phyloP scores from a whole-genome alignment of 2,113 vertebrate species.

The Siphamia tubifer region DNA sequence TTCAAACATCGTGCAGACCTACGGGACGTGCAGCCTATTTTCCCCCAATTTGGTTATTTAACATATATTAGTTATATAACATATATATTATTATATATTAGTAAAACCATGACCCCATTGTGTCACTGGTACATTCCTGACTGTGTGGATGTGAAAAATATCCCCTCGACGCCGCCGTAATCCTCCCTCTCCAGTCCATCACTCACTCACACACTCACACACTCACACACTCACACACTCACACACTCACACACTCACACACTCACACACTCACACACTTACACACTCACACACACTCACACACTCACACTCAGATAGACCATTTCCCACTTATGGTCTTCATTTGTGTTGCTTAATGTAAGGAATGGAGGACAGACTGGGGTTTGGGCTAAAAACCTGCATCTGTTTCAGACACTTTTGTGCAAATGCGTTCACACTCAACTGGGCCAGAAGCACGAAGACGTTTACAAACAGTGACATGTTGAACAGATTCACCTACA shows the following conservation, averaged over 20 bases:
- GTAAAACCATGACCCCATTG: conserved; percentile 33
- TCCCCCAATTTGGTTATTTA: too few species aligned
- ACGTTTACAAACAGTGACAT: neutral
- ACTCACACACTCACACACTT: too few species aligned
- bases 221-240: too few species aligned
- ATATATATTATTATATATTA: too few species aligned
- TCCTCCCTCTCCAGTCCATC: conserved; percentile 49
- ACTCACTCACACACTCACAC: too few species aligned
- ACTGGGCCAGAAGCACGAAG: neutral
- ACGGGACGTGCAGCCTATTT: too few species aligned
- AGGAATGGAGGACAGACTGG: conserved; percentile 14
- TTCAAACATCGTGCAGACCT: too few species aligned
- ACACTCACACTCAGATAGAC: conserved; percentile 40
- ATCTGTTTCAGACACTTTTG: conserved; percentile 15
- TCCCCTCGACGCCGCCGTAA: conserved; percentile 50
- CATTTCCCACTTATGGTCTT: conserved; percentile 38
- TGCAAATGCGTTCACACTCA: neutral
- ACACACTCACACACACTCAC: too few species aligned
- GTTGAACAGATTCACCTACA: conserved; percentile 9
- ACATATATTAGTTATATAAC: too few species aligned
- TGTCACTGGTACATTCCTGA: conserved; percentile 50
- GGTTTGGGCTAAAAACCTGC: conserved; percentile 8
- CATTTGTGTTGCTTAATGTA: conserved; percentile 46
- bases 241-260: too few species aligned
- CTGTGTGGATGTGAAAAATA: conserved; percentile 44